Evolutionary conservation across 2,113 vertebrate species (phyloP).

Genomic region (Mobula hypostoma): DNA sequence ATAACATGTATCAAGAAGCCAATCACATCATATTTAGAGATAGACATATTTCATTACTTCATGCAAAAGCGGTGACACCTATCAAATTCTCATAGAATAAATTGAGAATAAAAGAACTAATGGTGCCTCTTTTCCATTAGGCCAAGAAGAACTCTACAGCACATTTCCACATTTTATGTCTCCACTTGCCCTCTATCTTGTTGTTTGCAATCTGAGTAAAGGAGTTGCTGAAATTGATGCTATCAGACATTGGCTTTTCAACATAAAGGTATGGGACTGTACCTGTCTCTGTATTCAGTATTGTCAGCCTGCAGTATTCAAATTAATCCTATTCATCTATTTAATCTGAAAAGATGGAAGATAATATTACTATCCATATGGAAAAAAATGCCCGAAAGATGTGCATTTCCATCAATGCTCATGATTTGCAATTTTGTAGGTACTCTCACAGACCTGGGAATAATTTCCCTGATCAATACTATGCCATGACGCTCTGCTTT

Average conservation of each 20-base stretch:
- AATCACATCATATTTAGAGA: background rate
- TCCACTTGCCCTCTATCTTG: constrained; percentile 80
- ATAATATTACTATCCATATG: background rate
- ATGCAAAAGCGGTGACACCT: background rate
- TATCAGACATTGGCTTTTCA: constrained; percentile 94
- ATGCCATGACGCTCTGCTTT: too few species aligned
- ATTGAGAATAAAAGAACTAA: background rate
- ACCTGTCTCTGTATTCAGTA: background rate
- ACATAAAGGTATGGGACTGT: constrained; percentile 76
- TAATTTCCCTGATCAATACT: too few species aligned
- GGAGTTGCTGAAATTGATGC: constrained; percentile 77
- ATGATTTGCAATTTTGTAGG: too few species aligned
- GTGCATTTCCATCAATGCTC: background rate
- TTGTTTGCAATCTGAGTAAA: constrained; percentile 87
- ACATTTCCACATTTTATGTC: constrained; percentile 88
- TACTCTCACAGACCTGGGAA: too few species aligned
- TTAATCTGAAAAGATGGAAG: background rate
- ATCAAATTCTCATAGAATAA: background rate
- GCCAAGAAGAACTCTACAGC: constrained; percentile 80
- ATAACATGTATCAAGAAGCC: background rate
- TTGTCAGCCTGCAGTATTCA: background rate
- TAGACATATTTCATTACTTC: background rate
- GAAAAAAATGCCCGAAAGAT: background rate
- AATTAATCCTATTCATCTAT: background rate
- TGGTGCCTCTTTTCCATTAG: constrained; percentile 50